Percentiles rank a stretch among this genome's conserved stretches.
Conservation (phyloP, 2,888 invertebrate genomes). For the Drosophila paranaensis region DNA sequence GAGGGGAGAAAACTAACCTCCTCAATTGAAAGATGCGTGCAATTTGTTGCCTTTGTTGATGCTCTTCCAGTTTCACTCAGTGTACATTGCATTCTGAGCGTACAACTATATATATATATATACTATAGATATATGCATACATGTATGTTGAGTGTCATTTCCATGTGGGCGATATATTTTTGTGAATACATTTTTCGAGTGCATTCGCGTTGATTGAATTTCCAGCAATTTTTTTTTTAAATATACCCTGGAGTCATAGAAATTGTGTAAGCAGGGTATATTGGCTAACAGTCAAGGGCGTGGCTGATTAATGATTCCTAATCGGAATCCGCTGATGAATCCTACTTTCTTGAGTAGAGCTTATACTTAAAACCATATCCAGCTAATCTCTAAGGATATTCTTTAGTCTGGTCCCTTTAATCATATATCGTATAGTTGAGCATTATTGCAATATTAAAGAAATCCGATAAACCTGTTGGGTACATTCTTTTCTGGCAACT, state of each 20-base stretch:
- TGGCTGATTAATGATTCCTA: neutral
- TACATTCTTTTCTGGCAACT: neutral
- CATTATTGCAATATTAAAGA: too few species aligned
- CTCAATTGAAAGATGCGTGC: constrained; percentile 56
- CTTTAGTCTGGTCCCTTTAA: too few species aligned
- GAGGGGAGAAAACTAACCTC: neutral
- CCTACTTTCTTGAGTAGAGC: too few species aligned
- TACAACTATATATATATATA: neutral
- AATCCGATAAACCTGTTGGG: too few species aligned
- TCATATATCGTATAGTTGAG: too few species aligned
- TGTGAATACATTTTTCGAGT: constrained; percentile 45
- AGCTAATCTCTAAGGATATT: too few species aligned
- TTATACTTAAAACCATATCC: too few species aligned
- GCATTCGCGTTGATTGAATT: constrained; percentile 65
- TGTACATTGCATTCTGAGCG: constrained; percentile 29
- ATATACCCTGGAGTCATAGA: neutral
- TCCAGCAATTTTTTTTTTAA: constrained; percentile 24
- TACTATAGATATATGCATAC: neutral
- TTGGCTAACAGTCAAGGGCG: neutral
- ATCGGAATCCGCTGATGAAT: neutral
- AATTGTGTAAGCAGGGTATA: neutral
- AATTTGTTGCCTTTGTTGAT: constrained; percentile 48
- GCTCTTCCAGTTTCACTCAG: constrained; percentile 13
- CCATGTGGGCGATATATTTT: constrained; percentile 35
- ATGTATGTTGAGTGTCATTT: constrained; percentile 12